Evolutionary conservation across 2,888 invertebrate species (phyloP).

Genomic region (Erebia aethiops): DNA sequence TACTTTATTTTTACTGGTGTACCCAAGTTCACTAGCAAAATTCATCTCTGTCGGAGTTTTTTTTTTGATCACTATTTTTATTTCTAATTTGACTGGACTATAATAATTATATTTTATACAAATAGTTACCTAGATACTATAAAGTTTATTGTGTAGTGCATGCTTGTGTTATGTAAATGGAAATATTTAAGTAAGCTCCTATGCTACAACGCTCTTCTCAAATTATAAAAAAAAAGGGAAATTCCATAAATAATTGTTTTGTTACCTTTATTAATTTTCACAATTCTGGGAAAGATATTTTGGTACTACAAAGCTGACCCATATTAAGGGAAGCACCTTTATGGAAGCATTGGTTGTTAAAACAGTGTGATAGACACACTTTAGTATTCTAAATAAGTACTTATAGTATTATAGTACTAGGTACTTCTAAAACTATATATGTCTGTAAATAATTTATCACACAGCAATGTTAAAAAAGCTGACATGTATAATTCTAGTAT

Average conservation of each 20-base stretch:
- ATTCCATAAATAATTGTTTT: not conserved
- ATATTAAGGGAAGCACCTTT: not conserved
- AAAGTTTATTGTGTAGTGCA: constrained; percentile 24
- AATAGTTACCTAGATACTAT: constrained; percentile 20
- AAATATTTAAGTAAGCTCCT: not conserved
- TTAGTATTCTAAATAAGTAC: constrained; percentile 32
- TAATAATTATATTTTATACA: constrained; percentile 18
- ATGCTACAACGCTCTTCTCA: not conserved
- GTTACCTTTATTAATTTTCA: not conserved
- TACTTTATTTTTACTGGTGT: too few species aligned
- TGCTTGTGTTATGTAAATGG: constrained; percentile 19
- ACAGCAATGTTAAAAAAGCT: constrained; percentile 24
- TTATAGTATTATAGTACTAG: constrained; percentile 18
- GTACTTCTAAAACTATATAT: constrained; percentile 6
- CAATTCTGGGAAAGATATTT: not conserved
- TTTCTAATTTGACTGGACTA: too few species aligned
- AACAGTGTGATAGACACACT: constrained; percentile 10
- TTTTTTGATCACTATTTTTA: too few species aligned
- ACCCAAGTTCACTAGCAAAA: too few species aligned
- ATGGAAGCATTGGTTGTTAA: constrained; percentile 3
- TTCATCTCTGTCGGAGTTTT: too few species aligned
- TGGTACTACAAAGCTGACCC: not conserved
- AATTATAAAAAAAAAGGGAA: not conserved
- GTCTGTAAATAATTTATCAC: constrained; percentile 3
- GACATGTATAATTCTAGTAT: constrained; percentile 21